Conservation (phyloP, 2,797 vertebrate genomes). For the Leuciscus waleckii region DNA sequence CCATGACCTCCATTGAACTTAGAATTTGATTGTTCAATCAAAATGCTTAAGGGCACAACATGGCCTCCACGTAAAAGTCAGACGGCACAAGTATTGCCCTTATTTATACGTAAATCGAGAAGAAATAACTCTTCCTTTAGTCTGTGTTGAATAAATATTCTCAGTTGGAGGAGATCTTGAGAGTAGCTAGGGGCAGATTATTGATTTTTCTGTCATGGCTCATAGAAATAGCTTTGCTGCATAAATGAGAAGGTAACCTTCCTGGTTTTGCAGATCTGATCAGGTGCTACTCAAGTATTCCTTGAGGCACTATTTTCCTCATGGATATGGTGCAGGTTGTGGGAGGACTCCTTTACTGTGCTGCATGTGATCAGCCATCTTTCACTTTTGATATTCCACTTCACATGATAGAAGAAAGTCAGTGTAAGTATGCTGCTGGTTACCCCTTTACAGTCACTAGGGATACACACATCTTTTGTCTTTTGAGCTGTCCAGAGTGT, state of each 20-base stretch:
- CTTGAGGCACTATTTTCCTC: slow-evolving; percentile 20
- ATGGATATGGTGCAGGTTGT: slow-evolving; percentile 8
- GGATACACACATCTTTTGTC: slow-evolving; percentile 1
- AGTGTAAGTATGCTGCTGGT: not conserved
- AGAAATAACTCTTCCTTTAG: slow-evolving; percentile 33
- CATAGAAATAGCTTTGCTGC: slow-evolving; percentile 33
- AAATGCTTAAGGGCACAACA: slow-evolving; percentile 17
- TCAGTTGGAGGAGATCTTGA: slow-evolving; percentile 16
- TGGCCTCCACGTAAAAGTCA: not conserved
- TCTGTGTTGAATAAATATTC: slow-evolving; percentile 33
- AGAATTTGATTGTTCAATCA: slow-evolving; percentile 16
- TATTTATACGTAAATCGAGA: slow-evolving; percentile 7
- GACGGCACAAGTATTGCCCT: not conserved
- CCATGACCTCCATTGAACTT: slow-evolving; percentile 1
- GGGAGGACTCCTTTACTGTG: not conserved
- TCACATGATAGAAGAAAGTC: slow-evolving; percentile 11
- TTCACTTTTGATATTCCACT: slow-evolving; percentile 20
- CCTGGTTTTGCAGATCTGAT: slow-evolving; percentile 4
- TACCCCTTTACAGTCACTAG: slow-evolving; percentile 8
- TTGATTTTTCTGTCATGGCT: slow-evolving; percentile 46
- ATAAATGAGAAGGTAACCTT: slow-evolving; percentile 37
- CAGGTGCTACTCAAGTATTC: slow-evolving; percentile 19
- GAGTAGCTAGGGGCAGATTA: slow-evolving; percentile 15
- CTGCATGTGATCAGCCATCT: slow-evolving; percentile 13
- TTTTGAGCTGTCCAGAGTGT: slow-evolving; percentile 17